Conservation (phyloP, 2,888 invertebrate genomes). For the Hypsopygia costalis region DNA sequence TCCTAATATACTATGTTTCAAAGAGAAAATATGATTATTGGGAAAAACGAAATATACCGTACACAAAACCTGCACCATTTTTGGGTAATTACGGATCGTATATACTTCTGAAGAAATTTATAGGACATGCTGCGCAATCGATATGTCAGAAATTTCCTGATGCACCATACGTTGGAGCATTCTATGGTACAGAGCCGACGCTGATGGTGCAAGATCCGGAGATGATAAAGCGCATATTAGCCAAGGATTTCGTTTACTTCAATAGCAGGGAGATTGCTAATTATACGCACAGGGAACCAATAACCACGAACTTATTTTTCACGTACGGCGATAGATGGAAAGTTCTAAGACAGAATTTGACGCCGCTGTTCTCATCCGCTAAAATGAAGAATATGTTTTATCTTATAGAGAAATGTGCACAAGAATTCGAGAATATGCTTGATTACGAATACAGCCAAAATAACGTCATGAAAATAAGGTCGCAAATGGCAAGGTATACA, state of each 20-base stretch:
- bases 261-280: constrained; percentile 39
- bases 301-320: constrained; percentile 40
- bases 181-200: constrained; percentile 46
- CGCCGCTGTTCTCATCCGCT: constrained; percentile 44
- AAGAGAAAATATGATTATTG: constrained; percentile 31
- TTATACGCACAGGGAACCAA: constrained; percentile 30
- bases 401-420: constrained; percentile 35
- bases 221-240: constrained; percentile 36
- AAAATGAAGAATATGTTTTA: constrained; percentile 57
- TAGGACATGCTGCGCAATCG: constrained; percentile 24
- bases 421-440: constrained; percentile 32
- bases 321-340: constrained; percentile 49
- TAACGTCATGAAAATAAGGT: constrained; percentile 25
- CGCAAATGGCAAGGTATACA: constrained; percentile 32
- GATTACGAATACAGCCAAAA: constrained; percentile 19
- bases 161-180: constrained; percentile 49
- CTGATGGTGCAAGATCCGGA: constrained; percentile 43
- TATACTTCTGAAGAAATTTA: constrained; percentile 30
- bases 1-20: neutral
- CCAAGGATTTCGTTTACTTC: constrained; percentile 48
- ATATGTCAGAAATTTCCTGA: constrained; percentile 35
- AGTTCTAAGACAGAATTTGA: constrained; percentile 44
- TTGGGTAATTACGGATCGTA: constrained; percentile 44
- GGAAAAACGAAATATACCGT: constrained; percentile 36
- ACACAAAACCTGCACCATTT: constrained; percentile 31